phyloP scores from a whole-genome alignment of 1,140 invertebrate genomes.

The Penaeus chinensis region DNA sequence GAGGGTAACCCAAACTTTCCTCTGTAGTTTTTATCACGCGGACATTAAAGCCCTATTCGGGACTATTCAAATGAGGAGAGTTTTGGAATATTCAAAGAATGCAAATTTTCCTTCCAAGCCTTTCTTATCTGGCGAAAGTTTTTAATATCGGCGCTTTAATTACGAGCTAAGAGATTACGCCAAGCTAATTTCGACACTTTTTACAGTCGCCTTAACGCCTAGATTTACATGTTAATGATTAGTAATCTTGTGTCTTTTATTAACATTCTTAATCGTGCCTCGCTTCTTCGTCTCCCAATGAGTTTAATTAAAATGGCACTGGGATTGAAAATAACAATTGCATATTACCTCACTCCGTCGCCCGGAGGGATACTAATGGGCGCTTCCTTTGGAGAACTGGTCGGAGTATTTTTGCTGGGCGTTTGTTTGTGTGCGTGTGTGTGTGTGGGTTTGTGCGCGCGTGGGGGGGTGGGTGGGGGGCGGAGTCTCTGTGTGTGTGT shows the following conservation, averaged over 20 bases:
- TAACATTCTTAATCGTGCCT: constrained; percentile 39
- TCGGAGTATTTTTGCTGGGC: too few species aligned
- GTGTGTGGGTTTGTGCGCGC: too few species aligned
- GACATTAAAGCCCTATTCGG: constrained; percentile 46
- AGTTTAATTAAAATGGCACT: constrained; percentile 26
- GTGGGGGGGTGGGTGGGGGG: too few species aligned
- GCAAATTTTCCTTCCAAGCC: constrained; percentile 23
- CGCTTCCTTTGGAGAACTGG: too few species aligned
- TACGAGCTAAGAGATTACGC: constrained; percentile 54
- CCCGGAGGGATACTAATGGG: too few species aligned
- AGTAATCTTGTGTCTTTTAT: constrained; percentile 42
- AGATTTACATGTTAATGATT: constrained; percentile 53
- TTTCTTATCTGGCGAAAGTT: constrained; percentile 51
- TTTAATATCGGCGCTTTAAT: constrained; percentile 55
- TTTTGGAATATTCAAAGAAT: constrained; percentile 52
- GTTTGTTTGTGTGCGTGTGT: too few species aligned
- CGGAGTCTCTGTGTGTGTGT: too few species aligned
- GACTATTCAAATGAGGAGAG: constrained; percentile 43
- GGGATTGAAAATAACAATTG: constrained; percentile 6
- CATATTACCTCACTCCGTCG: background rate
- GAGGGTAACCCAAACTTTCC: constrained; percentile 43
- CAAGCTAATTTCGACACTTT: constrained; percentile 49
- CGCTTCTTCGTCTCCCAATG: constrained; percentile 14
- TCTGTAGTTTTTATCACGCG: constrained; percentile 37
- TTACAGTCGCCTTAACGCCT: constrained; percentile 44